Evolutionary conservation across 2,113 vertebrate genomes (phyloP).

Genomic region (Puntigrus tetrazona): DNA sequence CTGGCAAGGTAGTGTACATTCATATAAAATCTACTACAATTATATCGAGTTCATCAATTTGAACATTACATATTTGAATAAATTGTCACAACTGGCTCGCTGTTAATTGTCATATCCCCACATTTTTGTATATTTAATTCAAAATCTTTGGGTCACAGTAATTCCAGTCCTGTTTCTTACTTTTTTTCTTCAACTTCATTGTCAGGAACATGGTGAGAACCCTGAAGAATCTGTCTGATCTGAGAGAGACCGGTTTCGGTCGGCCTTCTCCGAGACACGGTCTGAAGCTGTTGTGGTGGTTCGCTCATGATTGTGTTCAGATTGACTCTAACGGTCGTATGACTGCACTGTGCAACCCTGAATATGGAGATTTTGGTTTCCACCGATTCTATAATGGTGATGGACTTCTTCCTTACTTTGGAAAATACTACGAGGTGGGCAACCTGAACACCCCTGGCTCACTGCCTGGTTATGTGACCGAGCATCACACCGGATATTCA

Average conservation of each 20-base stretch:
- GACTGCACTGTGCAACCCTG: accelerated
- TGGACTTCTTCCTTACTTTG: constrained; percentile 22
- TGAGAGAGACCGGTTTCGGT: constrained; percentile 22
- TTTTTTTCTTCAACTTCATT: background rate
- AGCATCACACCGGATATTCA: background rate
- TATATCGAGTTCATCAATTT: too few species aligned
- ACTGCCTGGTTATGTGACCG: constrained; percentile 27
- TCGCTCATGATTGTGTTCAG: constrained; percentile 38
- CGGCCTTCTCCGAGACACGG: constrained; percentile 51
- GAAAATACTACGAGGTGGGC: constrained; percentile 49
- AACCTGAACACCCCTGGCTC: background rate
- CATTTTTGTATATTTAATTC: background rate
- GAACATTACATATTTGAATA: background rate
- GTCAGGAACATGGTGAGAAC: background rate
- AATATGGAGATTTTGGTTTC: constrained; percentile 9
- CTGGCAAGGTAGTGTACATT: too few species aligned
- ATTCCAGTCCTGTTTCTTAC: background rate
- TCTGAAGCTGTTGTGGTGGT: constrained; percentile 56
- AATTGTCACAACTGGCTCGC: too few species aligned
- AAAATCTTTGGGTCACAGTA: background rate
- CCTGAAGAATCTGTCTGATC: background rate
- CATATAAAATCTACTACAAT: too few species aligned
- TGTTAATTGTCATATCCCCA: too few species aligned
- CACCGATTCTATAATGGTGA: constrained; percentile 27
- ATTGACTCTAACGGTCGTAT: constrained; percentile 28